Conservation (phyloP, 1,140 invertebrate genomes). For the Archivesica marissinica region DNA sequence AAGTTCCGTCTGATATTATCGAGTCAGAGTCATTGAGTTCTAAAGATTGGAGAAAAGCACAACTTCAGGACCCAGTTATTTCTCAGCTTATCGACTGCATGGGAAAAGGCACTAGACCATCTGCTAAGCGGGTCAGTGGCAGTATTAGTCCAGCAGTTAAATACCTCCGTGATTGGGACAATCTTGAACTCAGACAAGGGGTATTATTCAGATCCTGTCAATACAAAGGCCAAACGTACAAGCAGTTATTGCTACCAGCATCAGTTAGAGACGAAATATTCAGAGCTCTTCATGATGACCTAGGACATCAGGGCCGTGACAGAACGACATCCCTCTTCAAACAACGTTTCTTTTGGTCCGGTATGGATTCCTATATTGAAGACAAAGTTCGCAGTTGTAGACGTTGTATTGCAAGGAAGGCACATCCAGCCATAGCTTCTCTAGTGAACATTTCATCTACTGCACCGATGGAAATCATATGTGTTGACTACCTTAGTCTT, state of each 20-base stretch:
- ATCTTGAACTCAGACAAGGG: slow-evolving; percentile 21
- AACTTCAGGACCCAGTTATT: not conserved
- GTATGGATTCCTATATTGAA: slow-evolving; percentile 19
- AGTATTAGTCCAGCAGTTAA: slow-evolving; percentile 2
- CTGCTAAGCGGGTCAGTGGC: not conserved
- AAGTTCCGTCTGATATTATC: too few species aligned
- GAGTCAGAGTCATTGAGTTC: too few species aligned
- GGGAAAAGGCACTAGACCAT: slow-evolving; percentile 15
- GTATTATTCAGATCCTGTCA: not conserved
- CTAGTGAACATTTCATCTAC: slow-evolving; percentile 6
- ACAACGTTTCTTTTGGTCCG: slow-evolving; percentile 47
- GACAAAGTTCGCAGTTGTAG: slow-evolving; percentile 5
- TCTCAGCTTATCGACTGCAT: not conserved
- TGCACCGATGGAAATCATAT: slow-evolving; percentile 39
- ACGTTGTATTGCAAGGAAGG: slow-evolving; percentile 1
- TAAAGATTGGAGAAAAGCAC: slow-evolving; percentile 15
- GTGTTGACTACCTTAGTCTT: slow-evolving; percentile 40
- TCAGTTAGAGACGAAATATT: not conserved
- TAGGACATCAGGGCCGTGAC: slow-evolving; percentile 18
- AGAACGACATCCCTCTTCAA: not conserved
- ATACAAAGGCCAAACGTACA: not conserved
- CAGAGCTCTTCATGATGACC: slow-evolving; percentile 7
- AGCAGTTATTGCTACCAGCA: not conserved
- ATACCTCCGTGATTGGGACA: slow-evolving; percentile 9
- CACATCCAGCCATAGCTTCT: not conserved